Evolutionary conservation across 2,888 invertebrate genomes (phyloP).

Genomic region (Microdon myrmicae): DNA sequence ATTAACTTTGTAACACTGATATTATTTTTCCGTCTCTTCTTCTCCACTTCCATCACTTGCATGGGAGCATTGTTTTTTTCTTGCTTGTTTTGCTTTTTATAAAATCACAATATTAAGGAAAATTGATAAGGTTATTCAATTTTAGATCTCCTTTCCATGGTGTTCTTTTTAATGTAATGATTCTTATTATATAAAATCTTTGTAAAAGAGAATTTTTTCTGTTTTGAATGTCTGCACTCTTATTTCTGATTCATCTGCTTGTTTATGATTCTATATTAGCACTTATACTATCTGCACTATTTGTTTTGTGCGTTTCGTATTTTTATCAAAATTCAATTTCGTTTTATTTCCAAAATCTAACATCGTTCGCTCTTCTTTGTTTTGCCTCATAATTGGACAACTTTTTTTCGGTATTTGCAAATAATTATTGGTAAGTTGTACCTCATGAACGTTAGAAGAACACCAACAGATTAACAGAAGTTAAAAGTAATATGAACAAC

Average conservation of each 20-base stretch:
- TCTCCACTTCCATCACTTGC: no score
- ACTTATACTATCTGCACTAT: conserved; percentile 2
- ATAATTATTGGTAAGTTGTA: conserved; percentile 52
- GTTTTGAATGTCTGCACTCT: background rate
- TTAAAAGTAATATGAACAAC: conserved; percentile 48
- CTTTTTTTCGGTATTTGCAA: conserved; percentile 52
- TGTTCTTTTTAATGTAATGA: no score
- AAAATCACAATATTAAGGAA: no score
- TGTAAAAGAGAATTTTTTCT: no score
- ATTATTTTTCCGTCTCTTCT: background rate
- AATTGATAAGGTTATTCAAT: no score
- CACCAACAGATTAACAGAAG: conserved; percentile 23
- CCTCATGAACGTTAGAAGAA: conserved; percentile 46
- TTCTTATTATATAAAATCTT: no score
- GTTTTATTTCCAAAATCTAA: conserved; percentile 56
- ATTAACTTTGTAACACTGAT: background rate
- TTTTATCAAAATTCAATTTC: conserved; percentile 40
- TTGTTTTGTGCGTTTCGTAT: conserved; percentile 28
- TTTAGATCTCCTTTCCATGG: no score
- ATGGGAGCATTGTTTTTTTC: no score
- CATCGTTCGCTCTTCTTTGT: conserved; percentile 58
- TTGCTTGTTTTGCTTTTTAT: no score
- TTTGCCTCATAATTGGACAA: conserved; percentile 59
- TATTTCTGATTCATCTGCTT: background rate
- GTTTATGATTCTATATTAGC: conserved; percentile 1